Evolutionary conservation across 2,113 vertebrate species (phyloP).

Genomic region (Proterorhinus semilunaris): DNA sequence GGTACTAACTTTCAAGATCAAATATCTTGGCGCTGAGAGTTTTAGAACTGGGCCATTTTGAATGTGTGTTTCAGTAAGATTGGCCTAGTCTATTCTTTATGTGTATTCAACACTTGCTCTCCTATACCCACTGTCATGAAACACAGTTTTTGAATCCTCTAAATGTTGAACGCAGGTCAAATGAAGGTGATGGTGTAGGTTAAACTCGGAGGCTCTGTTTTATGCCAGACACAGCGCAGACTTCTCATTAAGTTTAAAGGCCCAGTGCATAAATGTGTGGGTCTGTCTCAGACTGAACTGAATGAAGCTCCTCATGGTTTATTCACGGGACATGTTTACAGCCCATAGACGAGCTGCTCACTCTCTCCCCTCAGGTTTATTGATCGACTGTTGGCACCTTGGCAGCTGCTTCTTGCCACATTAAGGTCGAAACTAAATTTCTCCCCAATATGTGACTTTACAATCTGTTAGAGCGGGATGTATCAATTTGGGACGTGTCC

Average conservation of each 20-base stretch:
- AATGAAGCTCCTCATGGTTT: background rate
- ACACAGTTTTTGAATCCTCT: slow-evolving; percentile 31
- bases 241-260: slow-evolving; percentile 9
- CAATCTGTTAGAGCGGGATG: background rate
- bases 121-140: background rate
- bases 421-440: background rate
- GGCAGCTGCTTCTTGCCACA: slow-evolving; percentile 20
- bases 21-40: too few relatives aligned
- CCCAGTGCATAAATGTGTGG: background rate
- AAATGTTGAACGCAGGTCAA: slow-evolving; percentile 56
- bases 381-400: slow-evolving; percentile 4
- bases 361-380: slow-evolving; percentile 8
- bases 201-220: background rate
- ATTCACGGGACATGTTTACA: slow-evolving; percentile 9
- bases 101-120: background rate
- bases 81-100: background rate
- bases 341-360: background rate
- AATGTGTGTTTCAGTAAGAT: background rate
- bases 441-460: background rate
- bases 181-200: slow-evolving; percentile 20
- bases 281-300: background rate
- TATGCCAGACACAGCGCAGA: background rate
- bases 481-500: background rate
- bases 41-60: background rate
- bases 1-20: too few relatives aligned